These are phyloP conservation scores for Cecropterus lyciades DNA, from an alignment of 1,140 invertebrate genomes.

Conservation along the genomic window DNA sequence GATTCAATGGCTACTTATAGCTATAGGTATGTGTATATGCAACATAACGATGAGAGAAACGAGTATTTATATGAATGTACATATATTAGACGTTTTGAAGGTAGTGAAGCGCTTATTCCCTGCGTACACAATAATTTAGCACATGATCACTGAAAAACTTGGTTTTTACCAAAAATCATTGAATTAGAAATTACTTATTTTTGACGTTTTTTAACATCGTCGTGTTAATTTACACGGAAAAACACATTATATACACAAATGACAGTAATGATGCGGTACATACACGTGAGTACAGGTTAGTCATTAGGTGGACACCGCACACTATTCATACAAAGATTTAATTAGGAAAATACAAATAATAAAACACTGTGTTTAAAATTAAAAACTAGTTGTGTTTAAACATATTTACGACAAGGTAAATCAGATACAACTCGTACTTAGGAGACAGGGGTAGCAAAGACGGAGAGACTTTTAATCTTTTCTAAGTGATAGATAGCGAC, in stretches of 20 bases:
- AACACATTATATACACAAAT: neutral
- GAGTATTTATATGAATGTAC: constrained; percentile 73
- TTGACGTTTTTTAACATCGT: no score
- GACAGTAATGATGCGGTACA: no score
- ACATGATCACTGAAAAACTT: constrained; percentile 38
- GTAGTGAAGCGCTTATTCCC: constrained; percentile 47
- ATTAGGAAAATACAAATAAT: neutral
- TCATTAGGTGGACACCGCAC: no score
- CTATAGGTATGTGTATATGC: constrained; percentile 64
- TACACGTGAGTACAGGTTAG: no score
- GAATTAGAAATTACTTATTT: no score
- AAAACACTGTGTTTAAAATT: neutral
- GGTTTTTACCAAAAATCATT: constrained; percentile 7
- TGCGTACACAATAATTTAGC: constrained; percentile 44
- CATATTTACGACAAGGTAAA: no score
- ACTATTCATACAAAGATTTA: neutral
- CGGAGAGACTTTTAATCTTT: no score
- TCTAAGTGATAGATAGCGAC: no score
- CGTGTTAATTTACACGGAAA: neutral
- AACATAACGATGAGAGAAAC: constrained; percentile 77
- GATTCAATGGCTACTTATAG: constrained; percentile 84
- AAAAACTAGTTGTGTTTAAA: no score
- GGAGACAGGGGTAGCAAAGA: no score
- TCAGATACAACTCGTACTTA: no score
- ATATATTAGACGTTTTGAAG: constrained; percentile 69